Percentiles rank a stretch among this genome's conserved stretches.
phyloP scores from a whole-genome alignment of 2,113 vertebrate species.

The Gasterosteus aculeatus region DNA sequence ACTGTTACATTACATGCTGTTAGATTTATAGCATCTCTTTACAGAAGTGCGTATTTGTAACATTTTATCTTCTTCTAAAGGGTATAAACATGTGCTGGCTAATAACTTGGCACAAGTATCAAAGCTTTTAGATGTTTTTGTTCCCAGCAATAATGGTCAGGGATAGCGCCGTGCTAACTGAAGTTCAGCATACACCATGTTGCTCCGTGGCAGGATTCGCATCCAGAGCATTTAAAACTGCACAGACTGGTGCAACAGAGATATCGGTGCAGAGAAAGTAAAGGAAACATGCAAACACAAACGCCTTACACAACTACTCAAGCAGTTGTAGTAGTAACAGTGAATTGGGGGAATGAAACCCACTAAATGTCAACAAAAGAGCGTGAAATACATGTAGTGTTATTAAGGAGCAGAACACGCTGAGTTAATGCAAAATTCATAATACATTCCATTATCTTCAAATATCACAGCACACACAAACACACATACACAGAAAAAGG shows the following conservation, averaged over 20 bases:
- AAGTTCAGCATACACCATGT: not conserved
- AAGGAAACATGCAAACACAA: not conserved
- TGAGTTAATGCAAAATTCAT: not conserved
- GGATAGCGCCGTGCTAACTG: not conserved
- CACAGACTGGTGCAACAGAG: constrained; percentile 10
- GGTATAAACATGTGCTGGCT: not conserved
- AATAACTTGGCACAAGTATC: not conserved
- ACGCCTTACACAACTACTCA: constrained; percentile 34
- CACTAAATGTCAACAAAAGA: not conserved
- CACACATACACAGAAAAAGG: not conserved
- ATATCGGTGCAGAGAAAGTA: constrained; percentile 38
- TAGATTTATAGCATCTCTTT: not conserved
- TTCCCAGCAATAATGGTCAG: not conserved
- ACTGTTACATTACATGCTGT: not conserved
- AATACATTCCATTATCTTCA: not conserved
- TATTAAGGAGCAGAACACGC: not conserved
- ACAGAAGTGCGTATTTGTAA: not conserved
- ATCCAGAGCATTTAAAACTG: constrained; percentile 5
- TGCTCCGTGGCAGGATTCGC: constrained; percentile 13
- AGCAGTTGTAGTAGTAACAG: constrained; percentile 15
- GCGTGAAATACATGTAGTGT: not conserved
- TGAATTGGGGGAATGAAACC: not conserved
- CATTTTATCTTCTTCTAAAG: not conserved
- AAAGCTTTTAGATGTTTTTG: too few species aligned
- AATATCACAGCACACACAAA: not conserved